Evolutionary conservation across 2,113 vertebrate species (phyloP).

Genomic region (Trogon melanurus): DNA sequence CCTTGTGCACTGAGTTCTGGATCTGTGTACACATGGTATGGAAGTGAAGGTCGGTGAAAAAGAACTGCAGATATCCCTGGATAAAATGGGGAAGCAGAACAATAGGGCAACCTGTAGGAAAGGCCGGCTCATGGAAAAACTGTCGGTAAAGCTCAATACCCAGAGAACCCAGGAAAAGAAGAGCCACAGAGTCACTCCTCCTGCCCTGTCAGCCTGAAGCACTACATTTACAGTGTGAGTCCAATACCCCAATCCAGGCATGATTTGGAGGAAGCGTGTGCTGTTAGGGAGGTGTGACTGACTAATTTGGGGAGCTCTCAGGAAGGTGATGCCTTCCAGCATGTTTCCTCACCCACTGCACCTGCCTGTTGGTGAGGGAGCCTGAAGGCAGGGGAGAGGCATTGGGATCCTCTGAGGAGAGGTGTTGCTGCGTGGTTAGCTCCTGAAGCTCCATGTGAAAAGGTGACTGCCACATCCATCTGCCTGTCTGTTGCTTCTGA

Average conservation of each 20-base stretch:
- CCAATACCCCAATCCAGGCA: not conserved
- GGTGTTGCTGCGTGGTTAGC: not conserved
- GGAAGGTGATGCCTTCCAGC: not conserved
- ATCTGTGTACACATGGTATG: not conserved
- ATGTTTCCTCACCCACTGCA: not conserved
- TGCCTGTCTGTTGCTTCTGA: not conserved
- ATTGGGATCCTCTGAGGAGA: not conserved
- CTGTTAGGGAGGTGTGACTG: not conserved
- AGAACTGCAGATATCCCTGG: not conserved
- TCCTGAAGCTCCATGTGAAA: not conserved
- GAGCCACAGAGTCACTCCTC: not conserved
- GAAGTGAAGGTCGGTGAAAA: not conserved
- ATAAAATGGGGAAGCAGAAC: not conserved
- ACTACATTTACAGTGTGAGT: not conserved
- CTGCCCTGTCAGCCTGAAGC: not conserved
- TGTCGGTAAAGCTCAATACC: not conserved
- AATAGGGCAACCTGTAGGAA: not conserved
- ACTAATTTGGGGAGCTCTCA: accelerated
- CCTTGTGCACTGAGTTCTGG: not conserved
- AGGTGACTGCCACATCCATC: accelerated
- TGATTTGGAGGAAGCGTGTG: not conserved
- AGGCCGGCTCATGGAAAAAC: not conserved
- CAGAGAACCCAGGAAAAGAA: not conserved
- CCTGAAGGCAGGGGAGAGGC: not conserved
- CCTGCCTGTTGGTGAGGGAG: not conserved